A percentile compares a stretch with the other conserved stretches of the same genome.
These are phyloP conservation scores for Gorilla gorilla DNA, from an alignment of 2,113 vertebrate genomes.

Conservation along the genomic window DNA sequence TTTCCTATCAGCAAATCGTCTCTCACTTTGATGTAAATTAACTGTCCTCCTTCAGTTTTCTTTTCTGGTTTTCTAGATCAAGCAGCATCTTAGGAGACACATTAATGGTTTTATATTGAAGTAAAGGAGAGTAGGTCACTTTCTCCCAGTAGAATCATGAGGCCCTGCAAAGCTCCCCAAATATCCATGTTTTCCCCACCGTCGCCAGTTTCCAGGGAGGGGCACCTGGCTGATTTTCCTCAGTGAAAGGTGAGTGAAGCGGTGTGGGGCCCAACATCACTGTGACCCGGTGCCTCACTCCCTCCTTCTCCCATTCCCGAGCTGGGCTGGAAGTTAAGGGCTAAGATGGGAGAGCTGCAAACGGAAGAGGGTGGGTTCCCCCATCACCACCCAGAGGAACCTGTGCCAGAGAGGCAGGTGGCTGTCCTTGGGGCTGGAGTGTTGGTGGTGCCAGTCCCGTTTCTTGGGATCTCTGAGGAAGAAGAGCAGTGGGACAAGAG, in stretches of 20 bases:
- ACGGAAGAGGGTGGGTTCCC: not conserved
- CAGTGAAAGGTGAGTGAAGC: fast-evolving
- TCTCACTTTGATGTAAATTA: fast-evolving
- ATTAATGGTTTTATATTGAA: fast-evolving
- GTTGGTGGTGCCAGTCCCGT: too few relatives aligned
- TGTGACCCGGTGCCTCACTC: fast-evolving
- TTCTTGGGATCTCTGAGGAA: not conserved
- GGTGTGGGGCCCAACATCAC: fast-evolving
- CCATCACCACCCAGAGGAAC: fast-evolving
- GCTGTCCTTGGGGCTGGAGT: fast-evolving
- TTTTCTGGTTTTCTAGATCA: fast-evolving
- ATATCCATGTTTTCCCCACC: fast-evolving
- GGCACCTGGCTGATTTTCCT: not conserved
- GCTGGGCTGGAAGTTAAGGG: not conserved
- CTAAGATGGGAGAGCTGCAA: not conserved
- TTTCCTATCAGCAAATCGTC: fast-evolving
- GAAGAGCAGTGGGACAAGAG: fast-evolving
- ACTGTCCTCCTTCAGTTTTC: not conserved
- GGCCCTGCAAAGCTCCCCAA: fast-evolving
- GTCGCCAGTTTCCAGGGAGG: not conserved
- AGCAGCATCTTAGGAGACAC: fast-evolving
- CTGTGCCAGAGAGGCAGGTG: fast-evolving
- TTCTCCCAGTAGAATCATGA: not conserved
- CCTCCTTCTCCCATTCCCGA: fast-evolving
- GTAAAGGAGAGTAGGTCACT: not conserved